Evolutionary conservation across 2,888 invertebrate genomes (phyloP), one percentile per base, ranked within the genome.

Genomic region (Mesorhabditis sp.): DNA sequence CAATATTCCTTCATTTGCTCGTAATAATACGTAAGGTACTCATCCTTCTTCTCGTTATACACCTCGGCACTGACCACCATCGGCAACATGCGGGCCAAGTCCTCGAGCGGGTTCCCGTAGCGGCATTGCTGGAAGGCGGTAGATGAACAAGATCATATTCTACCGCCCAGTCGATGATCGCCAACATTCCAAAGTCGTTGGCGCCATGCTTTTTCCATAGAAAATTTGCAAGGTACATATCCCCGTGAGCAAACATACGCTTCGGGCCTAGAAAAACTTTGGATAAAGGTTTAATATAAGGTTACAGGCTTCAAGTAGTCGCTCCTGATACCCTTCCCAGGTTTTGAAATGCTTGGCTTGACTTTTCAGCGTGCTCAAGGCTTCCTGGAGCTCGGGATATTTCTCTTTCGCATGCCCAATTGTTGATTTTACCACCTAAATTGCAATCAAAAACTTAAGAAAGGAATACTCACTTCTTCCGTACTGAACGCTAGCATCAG

Each of bases 71-170:
- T 13, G 58, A n/a, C n/a, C 58, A 13, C 58, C 58, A 50, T 50
- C 58, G 58, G 7, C 58, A 50, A 50, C 58, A 50, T 13, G n/a
- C 58, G 58, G 58, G 58, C n/a, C 58, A 50, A 50, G n/a, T 50
- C 58, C 7, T 50, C 58, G 1, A 50, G 58, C n/a, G 58, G 58
- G 2, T 50, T 50, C 10, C 58, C 58, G 58, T 13, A n/a, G n/a
- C n/a, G 58, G 58, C 58, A 50, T 13, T 13, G 58, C 58, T 50
- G 58, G 10, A 50, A 50, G n/a, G 58, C 58, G 58, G 58, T 50
- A n/a, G 58, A 50, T 50, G 58, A 6, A 10, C 10, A 50, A 50
- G 2, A 13, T 2, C 7, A 2, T n/a, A 50, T 13, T 50, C 58
- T n/a, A 50, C 58, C 58, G 7, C 10, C 58, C 58, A 50, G 58